Evolutionary conservation across 2,797 vertebrate species (phyloP).

Genomic region (Pampus argenteus): DNA sequence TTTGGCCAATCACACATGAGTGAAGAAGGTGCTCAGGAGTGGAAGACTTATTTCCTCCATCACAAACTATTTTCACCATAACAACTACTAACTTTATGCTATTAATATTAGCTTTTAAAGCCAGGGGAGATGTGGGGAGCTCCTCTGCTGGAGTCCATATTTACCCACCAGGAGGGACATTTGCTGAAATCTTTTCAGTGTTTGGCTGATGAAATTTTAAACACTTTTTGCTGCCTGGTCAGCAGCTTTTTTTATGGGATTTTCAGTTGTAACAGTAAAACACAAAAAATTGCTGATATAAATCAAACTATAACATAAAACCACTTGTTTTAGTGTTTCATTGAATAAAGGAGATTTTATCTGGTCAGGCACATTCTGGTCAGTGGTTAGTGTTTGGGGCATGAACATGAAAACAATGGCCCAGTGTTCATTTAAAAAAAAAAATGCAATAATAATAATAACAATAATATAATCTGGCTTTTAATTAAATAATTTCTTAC

Average conservation of each 20-base stretch:
- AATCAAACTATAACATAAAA: slow-evolving; percentile 62
- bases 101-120: slow-evolving; percentile 65
- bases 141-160: slow-evolving; percentile 60
- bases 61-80: slow-evolving; percentile 50
- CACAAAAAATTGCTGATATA: slow-evolving; percentile 55
- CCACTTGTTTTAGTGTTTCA: slow-evolving; percentile 62
- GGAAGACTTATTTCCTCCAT: slow-evolving; percentile 64
- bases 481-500: too few relatives aligned
- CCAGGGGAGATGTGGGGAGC: slow-evolving; percentile 38
- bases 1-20: slow-evolving; percentile 52
- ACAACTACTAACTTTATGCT: slow-evolving; percentile 60
- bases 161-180: slow-evolving; percentile 64
- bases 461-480: too few relatives aligned
- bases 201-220: slow-evolving; percentile 61
- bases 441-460: too few relatives aligned
- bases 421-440: too few relatives aligned
- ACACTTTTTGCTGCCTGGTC: slow-evolving; percentile 55
- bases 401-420: background rate
- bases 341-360: slow-evolving; percentile 50
- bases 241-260: slow-evolving; percentile 66
- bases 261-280: slow-evolving; percentile 57
- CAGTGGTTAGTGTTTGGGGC: too few relatives aligned
- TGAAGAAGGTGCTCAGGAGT: slow-evolving; percentile 9
- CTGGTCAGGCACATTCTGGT: slow-evolving; percentile 22
- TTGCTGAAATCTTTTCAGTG: too few relatives aligned